Evolutionary conservation across 2,113 vertebrate genomes (phyloP).

Genomic region (Takifugu flavidus): DNA sequence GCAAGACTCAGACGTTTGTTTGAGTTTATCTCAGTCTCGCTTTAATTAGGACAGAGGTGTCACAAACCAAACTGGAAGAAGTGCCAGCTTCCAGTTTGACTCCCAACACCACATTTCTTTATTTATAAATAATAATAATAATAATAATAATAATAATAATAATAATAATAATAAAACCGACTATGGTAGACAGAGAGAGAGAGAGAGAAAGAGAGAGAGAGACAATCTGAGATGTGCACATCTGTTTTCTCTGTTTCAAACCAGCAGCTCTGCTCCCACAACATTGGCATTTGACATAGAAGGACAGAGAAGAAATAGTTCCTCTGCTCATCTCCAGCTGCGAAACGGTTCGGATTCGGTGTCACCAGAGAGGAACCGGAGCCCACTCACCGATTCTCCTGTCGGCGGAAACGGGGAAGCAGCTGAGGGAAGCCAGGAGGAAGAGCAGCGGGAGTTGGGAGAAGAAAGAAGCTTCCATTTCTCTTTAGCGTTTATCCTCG

Average conservation of each 20-base stretch:
- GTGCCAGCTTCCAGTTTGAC: too few relatives aligned
- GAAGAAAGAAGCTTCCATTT: conserved; percentile 61
- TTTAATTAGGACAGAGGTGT: too few relatives aligned
- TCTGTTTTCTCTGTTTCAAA: conserved; percentile 29
- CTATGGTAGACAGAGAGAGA: too few relatives aligned
- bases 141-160: too few relatives aligned
- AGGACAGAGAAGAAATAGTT: not conserved
- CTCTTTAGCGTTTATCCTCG: not conserved
- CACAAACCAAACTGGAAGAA: too few relatives aligned
- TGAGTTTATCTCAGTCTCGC: too few relatives aligned
- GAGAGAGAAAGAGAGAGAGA: too few relatives aligned
- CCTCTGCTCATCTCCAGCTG: not conserved
- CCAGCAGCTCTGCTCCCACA: conserved; percentile 4
- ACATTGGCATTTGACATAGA: not conserved
- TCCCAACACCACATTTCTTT: too few relatives aligned
- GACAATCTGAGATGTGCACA: too few relatives aligned
- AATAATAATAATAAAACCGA: too few relatives aligned
- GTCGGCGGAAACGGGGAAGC: conserved; percentile 51
- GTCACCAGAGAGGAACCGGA: not conserved
- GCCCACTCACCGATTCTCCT: conserved; percentile 70
- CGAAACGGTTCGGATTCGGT: conserved; percentile 8
- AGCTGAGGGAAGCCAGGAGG: conserved; percentile 35
- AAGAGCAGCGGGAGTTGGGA: conserved; percentile 43
- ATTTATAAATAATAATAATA: too few relatives aligned
- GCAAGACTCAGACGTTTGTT: too few relatives aligned